phyloP scores from a whole-genome alignment of 2,797 vertebrate species.

The Trematomus bernacchii region DNA sequence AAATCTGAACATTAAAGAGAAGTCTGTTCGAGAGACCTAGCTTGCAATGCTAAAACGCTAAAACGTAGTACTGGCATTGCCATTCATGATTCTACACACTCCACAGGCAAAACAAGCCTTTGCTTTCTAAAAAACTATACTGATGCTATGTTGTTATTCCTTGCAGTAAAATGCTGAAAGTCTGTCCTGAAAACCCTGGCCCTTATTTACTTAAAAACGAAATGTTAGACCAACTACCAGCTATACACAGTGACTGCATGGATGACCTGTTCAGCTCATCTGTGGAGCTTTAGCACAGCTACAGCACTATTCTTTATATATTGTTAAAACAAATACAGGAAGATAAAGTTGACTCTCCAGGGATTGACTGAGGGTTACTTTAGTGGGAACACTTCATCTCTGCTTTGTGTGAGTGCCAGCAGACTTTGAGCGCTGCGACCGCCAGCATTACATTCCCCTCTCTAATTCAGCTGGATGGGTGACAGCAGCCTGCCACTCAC shows the following conservation, averaged over 20 bases:
- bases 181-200: not conserved
- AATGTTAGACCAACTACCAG: not conserved
- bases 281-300: not conserved
- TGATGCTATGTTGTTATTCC: not conserved
- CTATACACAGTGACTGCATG: not conserved
- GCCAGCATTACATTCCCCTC: conserved; percentile 44
- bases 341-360: conserved; percentile 12
- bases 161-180: not conserved
- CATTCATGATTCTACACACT: not conserved
- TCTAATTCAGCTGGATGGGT: conserved; percentile 62
- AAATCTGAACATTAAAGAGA: too few relatives aligned
- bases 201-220: not conserved
- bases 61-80: too few relatives aligned
- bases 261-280: not conserved
- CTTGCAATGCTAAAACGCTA: not conserved
- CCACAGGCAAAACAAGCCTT: not conserved
- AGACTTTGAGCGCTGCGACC: conserved; percentile 33
- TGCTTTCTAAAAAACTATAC: not conserved
- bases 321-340: conserved; percentile 9
- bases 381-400: conserved; percentile 14
- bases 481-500: conserved; percentile 64
- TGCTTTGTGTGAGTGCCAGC: conserved; percentile 44
- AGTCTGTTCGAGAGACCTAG: not conserved
- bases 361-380: conserved; percentile 24
- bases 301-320: conserved; percentile 4